Base-by-base conservation (phyloP, 1,140 invertebrate species). In the Araneus ventricosus region DNA sequence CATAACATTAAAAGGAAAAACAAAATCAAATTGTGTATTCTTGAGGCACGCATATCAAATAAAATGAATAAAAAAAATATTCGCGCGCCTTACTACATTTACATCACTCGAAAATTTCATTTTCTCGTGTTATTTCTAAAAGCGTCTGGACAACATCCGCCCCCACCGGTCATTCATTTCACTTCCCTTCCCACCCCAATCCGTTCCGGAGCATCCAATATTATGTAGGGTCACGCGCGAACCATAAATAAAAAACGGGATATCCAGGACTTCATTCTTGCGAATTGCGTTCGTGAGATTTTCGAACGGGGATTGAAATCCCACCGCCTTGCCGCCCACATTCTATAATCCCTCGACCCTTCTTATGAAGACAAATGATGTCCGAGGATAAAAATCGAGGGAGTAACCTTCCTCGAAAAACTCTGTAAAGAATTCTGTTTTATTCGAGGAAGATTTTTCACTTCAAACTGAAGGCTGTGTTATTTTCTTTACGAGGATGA, bases 281-380 rank as follows among this genome's bases (percentile, higher is more conserved):
- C 82, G 82, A 84, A 84, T 84, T 84, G 82, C 82, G 52, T 57
- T 41, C 45, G 41, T 30, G 82, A 84, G 82, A 52, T 84, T 84
- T 84, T 84, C 82, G 27, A 84, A 84, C 82, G 82, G 82, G 45
- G 82, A 84, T 84, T 84, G 82, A 84, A 84, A 84, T 84, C 45
- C 82, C 41, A 30, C 82, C n/a, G 20, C 39, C 39, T 27, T 30
- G 22, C 7, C 82, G 1, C 8, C 24, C 82, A 14, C 41, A 24
- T 41, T 41, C 8, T 20, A 27, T 84, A 84, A 84, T 84, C 82
- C 82, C 27, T 57, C n/a, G 45, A 52, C 24, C 82, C 82, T 52
- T 27, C 45, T 84, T 45, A 57, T 84, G 45, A 84, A 84, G 82
- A 84, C 82, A 84, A 84, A 84, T 84, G 82, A 84, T 84, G 82